phyloP scores from a whole-genome alignment of 1,140 invertebrate species.

The Monomorium pharaonis region DNA sequence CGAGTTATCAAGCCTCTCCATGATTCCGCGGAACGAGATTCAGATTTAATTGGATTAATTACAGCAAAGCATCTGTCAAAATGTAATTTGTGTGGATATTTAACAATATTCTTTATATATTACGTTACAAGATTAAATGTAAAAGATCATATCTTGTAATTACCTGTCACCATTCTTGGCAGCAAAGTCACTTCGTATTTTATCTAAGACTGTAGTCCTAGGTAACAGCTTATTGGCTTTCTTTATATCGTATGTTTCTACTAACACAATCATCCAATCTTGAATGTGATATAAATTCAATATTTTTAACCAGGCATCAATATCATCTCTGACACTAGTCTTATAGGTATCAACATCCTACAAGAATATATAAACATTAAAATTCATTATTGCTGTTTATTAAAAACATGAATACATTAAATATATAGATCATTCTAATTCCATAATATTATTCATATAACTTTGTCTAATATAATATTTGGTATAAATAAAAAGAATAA shows the following conservation, averaged over 20 bases:
- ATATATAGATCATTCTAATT: no score
- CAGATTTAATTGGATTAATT: constrained; percentile 95
- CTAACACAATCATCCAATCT: constrained; percentile 97
- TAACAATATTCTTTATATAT: not conserved
- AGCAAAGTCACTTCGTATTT: constrained; percentile 97
- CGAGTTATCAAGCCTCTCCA: constrained; percentile 94
- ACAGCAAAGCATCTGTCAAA: constrained; percentile 93
- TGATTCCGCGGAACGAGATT: constrained; percentile 94
- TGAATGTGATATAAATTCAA: constrained; percentile 90
- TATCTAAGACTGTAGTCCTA: constrained; percentile 96
- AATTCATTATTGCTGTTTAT: constrained; percentile 1
- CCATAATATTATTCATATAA: not conserved
- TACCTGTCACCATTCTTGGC: constrained; percentile 94
- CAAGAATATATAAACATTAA: constrained; percentile 75
- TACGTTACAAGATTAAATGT: not conserved
- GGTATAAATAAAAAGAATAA: not conserved
- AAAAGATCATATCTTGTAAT: constrained; percentile 40
- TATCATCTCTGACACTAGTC: constrained; percentile 93
- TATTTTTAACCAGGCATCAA: constrained; percentile 94
- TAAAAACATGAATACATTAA: constrained; percentile 28
- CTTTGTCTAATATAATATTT: not conserved
- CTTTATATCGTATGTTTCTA: constrained; percentile 96
- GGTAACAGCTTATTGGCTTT: constrained; percentile 96
- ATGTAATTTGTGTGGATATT: not conserved
- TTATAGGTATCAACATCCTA: constrained; percentile 97